Evolutionary conservation across 1,140 invertebrate species (phyloP), one percentile per base, ranked within the genome.

Genomic region (Medauroidea extradentata): DNA sequence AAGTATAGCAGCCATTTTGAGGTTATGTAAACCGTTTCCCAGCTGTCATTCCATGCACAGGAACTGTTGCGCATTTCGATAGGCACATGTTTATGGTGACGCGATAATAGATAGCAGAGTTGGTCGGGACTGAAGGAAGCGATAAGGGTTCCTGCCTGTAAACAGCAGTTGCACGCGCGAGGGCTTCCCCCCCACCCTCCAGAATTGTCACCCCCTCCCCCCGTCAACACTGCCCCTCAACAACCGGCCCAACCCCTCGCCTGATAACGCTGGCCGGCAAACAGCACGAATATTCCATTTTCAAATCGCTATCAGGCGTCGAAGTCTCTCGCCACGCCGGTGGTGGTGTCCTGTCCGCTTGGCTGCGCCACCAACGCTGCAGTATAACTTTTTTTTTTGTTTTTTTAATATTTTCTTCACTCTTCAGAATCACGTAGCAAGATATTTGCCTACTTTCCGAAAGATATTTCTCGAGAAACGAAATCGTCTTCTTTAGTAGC

Each of bases 211-310:
- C 41, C 29, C 44, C 44, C 23, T 27, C 18, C 38, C 27, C 29
- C 29, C 11, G 4, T 34, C 29, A 34, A 34, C 4, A 34, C 29
- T 34, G 8, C 19, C 16, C n/a, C 11, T 42, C 38, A 57, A 53
- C 58, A 57, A 58, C 61, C 57, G 58, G 57, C 51, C 57, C 51
- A 49, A 69, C 67, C 67, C 64, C 66, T 66, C 63, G 66, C 61
- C 68, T 68, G 71, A 72, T 71, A 67, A 69, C 61, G 56, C 62
- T 63, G 62, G 41, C 39, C 16, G 63, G 65, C 62, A 61, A 63
- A 64, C 59, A 60, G 59, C 61, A 62, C 63, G 61, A 55, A 55
- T 55, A 55, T 55, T 55, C 53, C 53, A 55, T 55, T 55, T 55
- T 55, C 53, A 55, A 55, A 55, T 55, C 53, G 53, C 39, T 55